Conservation (phyloP, 2,113 vertebrate species). For the Toxotes jaculatrix region DNA sequence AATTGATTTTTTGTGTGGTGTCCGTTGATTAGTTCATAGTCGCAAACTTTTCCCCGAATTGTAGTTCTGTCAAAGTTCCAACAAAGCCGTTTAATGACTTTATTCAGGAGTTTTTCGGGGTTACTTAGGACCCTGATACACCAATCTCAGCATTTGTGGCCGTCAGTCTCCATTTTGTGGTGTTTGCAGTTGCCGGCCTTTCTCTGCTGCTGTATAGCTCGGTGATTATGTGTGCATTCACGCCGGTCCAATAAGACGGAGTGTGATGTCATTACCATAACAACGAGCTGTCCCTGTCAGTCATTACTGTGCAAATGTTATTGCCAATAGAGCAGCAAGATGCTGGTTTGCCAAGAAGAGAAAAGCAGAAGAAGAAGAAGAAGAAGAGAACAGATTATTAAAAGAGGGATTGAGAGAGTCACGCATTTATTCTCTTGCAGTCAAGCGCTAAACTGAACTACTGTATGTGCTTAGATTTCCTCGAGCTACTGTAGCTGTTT, state of each 20-base stretch:
- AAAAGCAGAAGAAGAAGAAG: neutral
- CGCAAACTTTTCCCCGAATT: neutral
- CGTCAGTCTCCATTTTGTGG: neutral
- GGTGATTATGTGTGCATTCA: neutral
- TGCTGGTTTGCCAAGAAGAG: conserved; percentile 1
- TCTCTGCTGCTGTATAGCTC: neutral
- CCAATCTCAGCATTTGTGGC: neutral
- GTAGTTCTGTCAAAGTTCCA: neutral
- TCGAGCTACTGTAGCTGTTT: neutral
- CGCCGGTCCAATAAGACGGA: neutral
- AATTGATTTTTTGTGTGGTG: too few species aligned
- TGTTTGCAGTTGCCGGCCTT: neutral
- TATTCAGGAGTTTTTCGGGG: neutral
- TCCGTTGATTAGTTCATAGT: neutral
- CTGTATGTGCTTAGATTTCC: neutral
- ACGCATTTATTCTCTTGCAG: neutral
- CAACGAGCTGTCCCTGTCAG: neutral
- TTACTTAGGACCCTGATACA: neutral
- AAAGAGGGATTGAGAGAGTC: neutral
- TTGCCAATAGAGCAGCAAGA: neutral
- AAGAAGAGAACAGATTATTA: neutral
- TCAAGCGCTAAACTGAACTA: neutral
- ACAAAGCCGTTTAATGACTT: neutral
- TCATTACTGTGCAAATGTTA: neutral
- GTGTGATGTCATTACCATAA: neutral